Evolutionary conservation across 2,888 invertebrate genomes (phyloP), one percentile per base, ranked within the genome.

Genomic region (Gerris lacustris): DNA sequence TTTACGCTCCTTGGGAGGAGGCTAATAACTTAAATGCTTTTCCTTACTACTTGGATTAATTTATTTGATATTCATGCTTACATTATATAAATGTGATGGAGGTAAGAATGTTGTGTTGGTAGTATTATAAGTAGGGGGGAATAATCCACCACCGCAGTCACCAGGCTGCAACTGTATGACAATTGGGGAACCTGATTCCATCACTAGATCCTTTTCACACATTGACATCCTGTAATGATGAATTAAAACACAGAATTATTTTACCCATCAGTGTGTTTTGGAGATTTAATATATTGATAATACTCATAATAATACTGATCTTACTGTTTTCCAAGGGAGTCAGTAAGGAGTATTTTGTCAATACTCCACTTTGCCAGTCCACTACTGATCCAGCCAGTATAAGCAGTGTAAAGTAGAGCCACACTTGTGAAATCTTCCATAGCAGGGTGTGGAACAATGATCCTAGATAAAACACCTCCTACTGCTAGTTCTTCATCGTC

Each of bases 371-470:
- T 85, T 62, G 88, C 86, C 71, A 92, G 83, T 2, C 93, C 94
- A 31, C 91, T 91, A 45, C 90, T 91, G 71, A 94, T 84, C 95
- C 95, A 95, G 15, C 94, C 94, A 75, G 89, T 89, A 82, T 94
- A 94, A 0, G 92, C 92, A 6, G 89, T 90, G 81, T 95, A 95
- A 76, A 89, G 86, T 31, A 95, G 84, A 78, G 91, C 86, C 0
- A 89, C 85, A 45, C 86, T 86, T 69, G 86, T 83, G 17, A 91
- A 88, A 31, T 31, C 31, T 17, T 89, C 86, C 73, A 94, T 82
- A 43, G 90, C 90, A 0, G 94, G 94, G 83, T 94, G 94, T 5
- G 94, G 93, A 2, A 95, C 94, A 63, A 94, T 83, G 73, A 95
- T 91, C 78, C 90, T 87, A 6, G 91, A 88, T 71, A 93, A 86